A percentile compares a stretch with the other conserved stretches of the same genome.
Conservation (phyloP, 92 coral and sea anemone species). For the Epizoanthus scotinus region DNA sequence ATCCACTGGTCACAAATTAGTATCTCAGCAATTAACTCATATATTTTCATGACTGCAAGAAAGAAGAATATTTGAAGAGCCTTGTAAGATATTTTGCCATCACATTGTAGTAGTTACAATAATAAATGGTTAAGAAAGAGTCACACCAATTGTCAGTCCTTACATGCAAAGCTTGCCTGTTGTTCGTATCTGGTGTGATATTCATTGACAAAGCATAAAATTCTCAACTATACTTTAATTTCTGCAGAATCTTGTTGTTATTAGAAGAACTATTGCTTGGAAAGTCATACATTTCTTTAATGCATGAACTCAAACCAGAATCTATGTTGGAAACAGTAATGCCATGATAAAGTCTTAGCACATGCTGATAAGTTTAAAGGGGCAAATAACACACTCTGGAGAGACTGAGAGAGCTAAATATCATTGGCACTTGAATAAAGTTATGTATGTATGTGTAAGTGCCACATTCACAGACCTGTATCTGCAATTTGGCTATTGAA, state of each 20-base stretch:
- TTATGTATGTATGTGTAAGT: too few relatives aligned
- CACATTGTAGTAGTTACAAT: not conserved
- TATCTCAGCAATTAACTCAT: not conserved
- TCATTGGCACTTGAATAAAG: too few relatives aligned
- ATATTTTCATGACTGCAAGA: not conserved
- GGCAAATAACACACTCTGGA: not conserved
- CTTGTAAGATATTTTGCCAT: not conserved
- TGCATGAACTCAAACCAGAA: not conserved
- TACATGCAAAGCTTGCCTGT: not conserved
- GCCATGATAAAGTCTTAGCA: not conserved
- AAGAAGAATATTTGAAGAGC: not conserved
- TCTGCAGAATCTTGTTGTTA: not conserved
- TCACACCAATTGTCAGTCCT: not conserved
- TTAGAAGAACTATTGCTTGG: not conserved
- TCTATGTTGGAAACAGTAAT: not conserved
- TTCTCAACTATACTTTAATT: not conserved
- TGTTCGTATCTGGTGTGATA: not conserved
- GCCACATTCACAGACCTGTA: too few relatives aligned
- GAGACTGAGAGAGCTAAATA: too few relatives aligned
- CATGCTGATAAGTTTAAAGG: constrained; percentile 1
- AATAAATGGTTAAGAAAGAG: not conserved
- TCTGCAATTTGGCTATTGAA: too few relatives aligned
- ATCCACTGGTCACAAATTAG: not conserved
- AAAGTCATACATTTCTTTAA: not conserved
- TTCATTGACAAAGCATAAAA: constrained; percentile 1